phyloP scores from a whole-genome alignment of 2,797 vertebrate genomes.

The Staurois parvus region DNA sequence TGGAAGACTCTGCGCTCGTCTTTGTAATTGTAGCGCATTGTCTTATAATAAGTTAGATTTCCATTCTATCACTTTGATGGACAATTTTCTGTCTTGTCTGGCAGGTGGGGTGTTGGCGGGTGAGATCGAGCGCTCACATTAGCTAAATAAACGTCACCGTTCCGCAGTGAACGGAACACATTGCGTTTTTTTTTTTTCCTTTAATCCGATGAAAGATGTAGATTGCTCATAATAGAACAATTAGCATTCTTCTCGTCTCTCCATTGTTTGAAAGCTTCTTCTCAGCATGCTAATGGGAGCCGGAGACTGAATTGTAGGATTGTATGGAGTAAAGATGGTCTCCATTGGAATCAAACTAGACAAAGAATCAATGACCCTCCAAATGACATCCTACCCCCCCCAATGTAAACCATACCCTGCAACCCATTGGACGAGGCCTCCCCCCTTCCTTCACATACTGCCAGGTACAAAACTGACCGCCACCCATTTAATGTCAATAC shows the following conservation, averaged over 20 bases:
- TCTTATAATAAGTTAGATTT: conserved; percentile 31
- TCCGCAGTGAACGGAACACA: conserved; percentile 4
- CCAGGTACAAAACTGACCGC: too few species aligned
- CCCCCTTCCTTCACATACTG: too few species aligned
- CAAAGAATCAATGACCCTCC: too few species aligned
- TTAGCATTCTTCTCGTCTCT: conserved; percentile 38
- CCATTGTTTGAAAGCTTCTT: conserved; percentile 29
- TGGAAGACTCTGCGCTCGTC: conserved; percentile 17
- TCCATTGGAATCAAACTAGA: too few species aligned
- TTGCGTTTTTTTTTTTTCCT: background rate
- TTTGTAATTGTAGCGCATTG: conserved; percentile 46
- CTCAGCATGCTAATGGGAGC: conserved; percentile 21
- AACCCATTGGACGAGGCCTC: too few species aligned
- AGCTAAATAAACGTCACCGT: conserved; percentile 55
- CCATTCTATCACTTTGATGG: conserved; percentile 56
- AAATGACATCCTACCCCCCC: too few species aligned
- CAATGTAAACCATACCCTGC: too few species aligned
- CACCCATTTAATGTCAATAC: too few species aligned
- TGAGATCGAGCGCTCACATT: conserved; percentile 29
- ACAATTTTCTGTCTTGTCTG: conserved; percentile 18
- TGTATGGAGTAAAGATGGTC: conserved; percentile 19
- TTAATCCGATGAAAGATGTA: background rate
- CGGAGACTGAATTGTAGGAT: conserved; percentile 22
- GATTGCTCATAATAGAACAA: conserved; percentile 17
- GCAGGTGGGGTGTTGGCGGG: conserved; percentile 10